These are phyloP conservation scores for Cardiocondyla obscurior DNA, from an alignment of 1,140 invertebrate species.

Conservation along the genomic window DNA sequence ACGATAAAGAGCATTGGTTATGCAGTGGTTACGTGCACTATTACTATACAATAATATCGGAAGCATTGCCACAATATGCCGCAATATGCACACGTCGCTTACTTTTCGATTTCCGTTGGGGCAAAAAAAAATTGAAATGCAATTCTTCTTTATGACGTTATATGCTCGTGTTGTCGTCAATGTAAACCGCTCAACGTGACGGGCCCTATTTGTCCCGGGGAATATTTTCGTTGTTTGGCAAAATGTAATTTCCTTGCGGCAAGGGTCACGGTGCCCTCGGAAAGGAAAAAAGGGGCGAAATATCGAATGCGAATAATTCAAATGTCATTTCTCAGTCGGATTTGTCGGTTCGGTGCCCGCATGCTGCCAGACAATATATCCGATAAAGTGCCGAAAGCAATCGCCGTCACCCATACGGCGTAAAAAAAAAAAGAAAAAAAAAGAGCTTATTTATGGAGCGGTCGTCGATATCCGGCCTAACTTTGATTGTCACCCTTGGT, in stretches of 20 bases:
- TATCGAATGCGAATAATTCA: conserved; percentile 62
- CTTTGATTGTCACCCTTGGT: conserved; percentile 36
- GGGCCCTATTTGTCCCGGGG: conserved; percentile 10
- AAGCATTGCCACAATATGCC: conserved; percentile 7
- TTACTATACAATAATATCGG: conserved; percentile 14
- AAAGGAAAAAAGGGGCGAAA: neutral
- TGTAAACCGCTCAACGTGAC: conserved; percentile 40
- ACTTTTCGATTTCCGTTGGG: conserved; percentile 33
- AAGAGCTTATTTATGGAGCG: conserved; percentile 47
- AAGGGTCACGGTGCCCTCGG: neutral
- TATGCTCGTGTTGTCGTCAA: conserved; percentile 24
- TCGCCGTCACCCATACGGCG: conserved; percentile 45
- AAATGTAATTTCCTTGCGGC: conserved; percentile 63
- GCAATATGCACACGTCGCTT: conserved; percentile 3
- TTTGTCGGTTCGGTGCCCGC: conserved; percentile 36
- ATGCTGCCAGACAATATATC: conserved; percentile 30
- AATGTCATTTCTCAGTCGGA: conserved; percentile 39
- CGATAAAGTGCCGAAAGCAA: conserved; percentile 62
- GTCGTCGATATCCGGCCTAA: conserved; percentile 45
- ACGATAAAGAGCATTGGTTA: neutral
- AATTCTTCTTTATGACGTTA: conserved; percentile 41
- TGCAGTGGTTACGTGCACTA: neutral
- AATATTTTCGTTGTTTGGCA: conserved; percentile 60
- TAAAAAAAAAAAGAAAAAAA: conserved; percentile 17
- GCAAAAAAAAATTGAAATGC: conserved; percentile 59